Conservation (phyloP, 2,113 vertebrate genomes). For the Ctenomys sociabilis region DNA sequence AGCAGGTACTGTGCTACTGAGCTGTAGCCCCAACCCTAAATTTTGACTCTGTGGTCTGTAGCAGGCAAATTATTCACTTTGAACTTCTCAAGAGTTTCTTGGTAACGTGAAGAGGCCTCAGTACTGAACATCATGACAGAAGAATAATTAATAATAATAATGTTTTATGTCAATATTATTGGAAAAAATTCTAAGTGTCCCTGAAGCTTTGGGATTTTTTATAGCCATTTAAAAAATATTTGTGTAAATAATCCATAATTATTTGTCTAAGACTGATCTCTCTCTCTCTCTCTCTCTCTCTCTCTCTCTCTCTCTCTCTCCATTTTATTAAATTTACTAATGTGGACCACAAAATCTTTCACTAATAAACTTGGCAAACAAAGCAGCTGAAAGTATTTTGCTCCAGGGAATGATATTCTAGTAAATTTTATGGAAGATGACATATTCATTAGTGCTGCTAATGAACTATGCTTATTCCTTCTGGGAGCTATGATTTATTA, state of each 20-base stretch:
- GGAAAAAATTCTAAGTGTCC: conserved; percentile 5
- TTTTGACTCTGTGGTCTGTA: neutral
- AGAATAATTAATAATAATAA: conserved; percentile 37
- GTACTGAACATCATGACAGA: neutral
- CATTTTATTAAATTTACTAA: conserved; percentile 59
- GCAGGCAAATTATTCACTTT: conserved; percentile 10
- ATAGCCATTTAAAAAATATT: neutral
- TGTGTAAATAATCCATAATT: neutral
- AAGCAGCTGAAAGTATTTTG: conserved; percentile 64
- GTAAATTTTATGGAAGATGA: conserved; percentile 68
- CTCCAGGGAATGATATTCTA: conserved; percentile 62
- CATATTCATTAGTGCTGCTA: conserved; percentile 75
- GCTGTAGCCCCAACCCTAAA: no score
- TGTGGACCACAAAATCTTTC: conserved; percentile 55
- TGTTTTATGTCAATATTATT: neutral
- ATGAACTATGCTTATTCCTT: conserved; percentile 74
- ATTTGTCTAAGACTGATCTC: conserved; percentile 34
- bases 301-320: neutral
- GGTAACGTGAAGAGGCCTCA: neutral
- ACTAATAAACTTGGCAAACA: conserved; percentile 71
- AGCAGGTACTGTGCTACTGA: no score
- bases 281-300: neutral
- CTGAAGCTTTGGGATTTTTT: conserved; percentile 28
- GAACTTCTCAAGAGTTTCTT: conserved; percentile 6
- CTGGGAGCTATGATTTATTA: conserved; percentile 69